Base-by-base conservation (phyloP, 1,140 invertebrate species). In the Drosophila rufa region DNA sequence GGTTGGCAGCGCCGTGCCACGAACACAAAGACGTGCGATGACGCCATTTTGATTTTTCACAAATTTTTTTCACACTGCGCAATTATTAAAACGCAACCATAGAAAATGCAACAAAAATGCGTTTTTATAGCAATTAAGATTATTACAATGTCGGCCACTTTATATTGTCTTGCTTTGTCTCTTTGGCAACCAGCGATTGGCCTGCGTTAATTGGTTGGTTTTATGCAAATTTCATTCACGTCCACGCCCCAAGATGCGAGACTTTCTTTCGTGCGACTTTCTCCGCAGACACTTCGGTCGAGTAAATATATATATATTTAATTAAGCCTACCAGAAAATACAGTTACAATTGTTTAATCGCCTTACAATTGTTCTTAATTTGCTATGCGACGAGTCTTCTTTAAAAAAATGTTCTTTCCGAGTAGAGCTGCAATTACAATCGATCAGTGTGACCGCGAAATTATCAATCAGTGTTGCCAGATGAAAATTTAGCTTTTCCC, bases 21-120 rank as follows among this genome's bases (percentile, higher is more conserved):
- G 70, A 66, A 74, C 70, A 74, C 70, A 51, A 51, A 73, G 57
- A 30, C 64, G 64, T 67, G 25, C 45, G 14, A 51, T 33, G 70
- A 74, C 70, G 68, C 70, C 70, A 74, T 74, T 50, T 74, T 73
- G 64, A n/a, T 74, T 74, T 55, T 74, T 74, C 70, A 74, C 70
- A 73, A 65, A 27, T 59, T 70, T 50, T 73, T 73, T 71, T 71
- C 50, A 57, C 70, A 73, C 69, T 73, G 70, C 70, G 68, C 27
- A 74, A 45, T 74, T 71, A 53, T 38, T 56, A 12, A 50, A 73
- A 50, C 43, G 51, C 36, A 73, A 47, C 53, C 45, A 71, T 50
- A 58, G 17, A 17, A 59, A 73, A 73, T 42, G 25, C n/a, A 33
- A 73, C 43, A 59, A 59, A 73, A 43, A 22, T 59, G 42, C 19